These are phyloP conservation scores for Pandemis corylana DNA, from an alignment of 2,888 invertebrate genomes.

Conservation along the genomic window DNA sequence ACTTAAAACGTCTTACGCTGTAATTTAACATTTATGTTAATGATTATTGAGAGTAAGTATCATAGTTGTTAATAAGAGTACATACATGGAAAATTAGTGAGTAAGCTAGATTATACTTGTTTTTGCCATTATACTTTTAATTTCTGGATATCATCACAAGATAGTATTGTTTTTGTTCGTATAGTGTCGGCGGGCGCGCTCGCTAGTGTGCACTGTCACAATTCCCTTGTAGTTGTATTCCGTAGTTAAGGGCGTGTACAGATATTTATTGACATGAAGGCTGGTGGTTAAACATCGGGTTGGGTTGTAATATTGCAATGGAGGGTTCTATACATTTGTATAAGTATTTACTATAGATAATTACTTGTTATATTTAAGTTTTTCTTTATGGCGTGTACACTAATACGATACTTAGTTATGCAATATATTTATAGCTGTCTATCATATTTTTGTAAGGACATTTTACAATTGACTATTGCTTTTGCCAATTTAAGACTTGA, in stretches of 20 bases:
- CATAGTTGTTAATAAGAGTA: conserved; percentile 58
- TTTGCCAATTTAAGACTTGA: conserved; percentile 52
- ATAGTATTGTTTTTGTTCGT: conserved; percentile 48
- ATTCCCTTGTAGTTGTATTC: conserved; percentile 51
- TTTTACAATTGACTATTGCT: conserved; percentile 59
- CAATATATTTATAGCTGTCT: conserved; percentile 73
- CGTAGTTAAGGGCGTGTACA: conserved; percentile 72
- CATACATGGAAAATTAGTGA: conserved; percentile 49
- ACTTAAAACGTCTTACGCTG: conserved; percentile 24
- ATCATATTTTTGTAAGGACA: conserved; percentile 73
- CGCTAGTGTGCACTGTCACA: conserved; percentile 48
- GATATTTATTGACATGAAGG: conserved; percentile 76
- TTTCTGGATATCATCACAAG: conserved; percentile 61
- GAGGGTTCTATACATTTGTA: conserved; percentile 45
- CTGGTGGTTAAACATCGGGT: conserved; percentile 66
- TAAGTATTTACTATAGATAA: conserved; percentile 61
- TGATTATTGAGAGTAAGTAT: conserved; percentile 46
- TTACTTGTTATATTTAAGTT: conserved; percentile 66
- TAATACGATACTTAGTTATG: conserved; percentile 69
- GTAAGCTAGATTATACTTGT: conserved; percentile 51
- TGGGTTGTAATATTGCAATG: conserved; percentile 51
- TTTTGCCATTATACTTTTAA: conserved; percentile 68
- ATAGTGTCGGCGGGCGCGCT: conserved; percentile 37
- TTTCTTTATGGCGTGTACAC: conserved; percentile 66
- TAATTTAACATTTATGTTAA: conserved; percentile 43